A percentile compares a stretch with the other conserved stretches of the same genome.
Conservation (phyloP, 2,888 invertebrate species). For the Gibbula magus region DNA sequence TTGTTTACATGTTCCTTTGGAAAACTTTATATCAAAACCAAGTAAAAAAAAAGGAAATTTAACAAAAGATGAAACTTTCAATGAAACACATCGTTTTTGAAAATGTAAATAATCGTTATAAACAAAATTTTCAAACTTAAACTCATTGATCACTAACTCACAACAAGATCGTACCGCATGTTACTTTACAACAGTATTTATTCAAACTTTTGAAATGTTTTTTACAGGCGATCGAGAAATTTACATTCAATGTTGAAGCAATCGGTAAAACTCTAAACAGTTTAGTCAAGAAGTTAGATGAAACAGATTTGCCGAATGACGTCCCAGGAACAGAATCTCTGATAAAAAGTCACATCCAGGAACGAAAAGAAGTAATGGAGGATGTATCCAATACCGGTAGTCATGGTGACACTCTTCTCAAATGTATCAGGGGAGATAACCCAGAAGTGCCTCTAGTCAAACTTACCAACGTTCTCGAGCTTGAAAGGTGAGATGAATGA, state of each 20-base stretch:
- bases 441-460: slow-evolving; percentile 56
- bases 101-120: too few species aligned
- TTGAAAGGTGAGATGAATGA: slow-evolving; percentile 85
- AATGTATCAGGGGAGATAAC: slow-evolving; percentile 76
- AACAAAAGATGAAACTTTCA: too few species aligned
- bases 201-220: too few species aligned
- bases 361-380: slow-evolving; percentile 78
- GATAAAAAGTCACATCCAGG: slow-evolving; percentile 81
- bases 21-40: too few species aligned
- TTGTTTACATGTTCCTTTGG: too few species aligned
- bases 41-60: too few species aligned
- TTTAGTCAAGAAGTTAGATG: slow-evolving; percentile 91
- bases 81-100: too few species aligned
- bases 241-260: slow-evolving; percentile 92
- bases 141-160: too few species aligned
- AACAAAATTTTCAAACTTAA: too few species aligned
- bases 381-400: slow-evolving; percentile 90
- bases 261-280: slow-evolving; percentile 90
- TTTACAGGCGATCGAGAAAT: slow-evolving; percentile 91
- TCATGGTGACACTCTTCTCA: slow-evolving; percentile 90
- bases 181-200: too few species aligned
- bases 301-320: slow-evolving; percentile 94
- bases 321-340: slow-evolving; percentile 91
- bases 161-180: too few species aligned
- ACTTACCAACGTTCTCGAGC: slow-evolving; percentile 87